Evolutionary conservation across 2,113 vertebrate genomes (phyloP), one percentile per base, ranked within the genome.

Genomic region (Eulemur rufifrons): DNA sequence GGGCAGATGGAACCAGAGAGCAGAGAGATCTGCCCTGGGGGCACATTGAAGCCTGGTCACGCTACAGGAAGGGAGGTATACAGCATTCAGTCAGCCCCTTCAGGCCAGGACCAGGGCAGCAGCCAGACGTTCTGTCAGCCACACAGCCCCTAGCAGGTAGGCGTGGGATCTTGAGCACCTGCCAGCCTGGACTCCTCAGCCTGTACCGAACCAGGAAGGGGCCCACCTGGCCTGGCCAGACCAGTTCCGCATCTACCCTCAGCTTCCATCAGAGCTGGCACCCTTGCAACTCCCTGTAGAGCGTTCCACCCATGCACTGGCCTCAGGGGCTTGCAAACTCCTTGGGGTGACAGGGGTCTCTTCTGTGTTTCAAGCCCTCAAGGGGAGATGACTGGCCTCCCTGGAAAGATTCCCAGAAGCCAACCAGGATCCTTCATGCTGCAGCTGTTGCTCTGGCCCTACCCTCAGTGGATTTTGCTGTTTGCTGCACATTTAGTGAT

Each of bases 371-470:
- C 27, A 1, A 61, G 32, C 12, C 27, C 50, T 90, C 20, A 71
- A 54, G 66, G 39, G 54, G 91, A 88, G 39, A 90, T 86, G n/a
- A 86, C 8, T 25, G 50, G 42, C 73, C 89, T 97, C 73, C 29
- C 77, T 78, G 61, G 95, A 95, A 96, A 54, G 59, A 66, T 91
- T 94, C 89, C 59, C 56, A 92, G 86, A 78, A 86, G 64, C 83
- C 37, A 47, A 32, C 25, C 80, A 95, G 84, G 61, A 95, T 59
- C 66, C 63, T 92, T 94, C 88, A 61, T 3, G 54, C 59, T 81
- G 76, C 88, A 96, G 92, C 93, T 96, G 76, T 86, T 86, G 78
- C 64, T 84, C 68, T 84, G 83, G 86, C 47, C 77, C 18, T 91
- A 14, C 37, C 32, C 63, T 95, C 29, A 34, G 77, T n/a, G 78